Percentiles rank a stretch among this genome's conserved stretches.
phyloP scores from a whole-genome alignment of 2,797 vertebrate genomes.

The Loriculus beryllinus region DNA sequence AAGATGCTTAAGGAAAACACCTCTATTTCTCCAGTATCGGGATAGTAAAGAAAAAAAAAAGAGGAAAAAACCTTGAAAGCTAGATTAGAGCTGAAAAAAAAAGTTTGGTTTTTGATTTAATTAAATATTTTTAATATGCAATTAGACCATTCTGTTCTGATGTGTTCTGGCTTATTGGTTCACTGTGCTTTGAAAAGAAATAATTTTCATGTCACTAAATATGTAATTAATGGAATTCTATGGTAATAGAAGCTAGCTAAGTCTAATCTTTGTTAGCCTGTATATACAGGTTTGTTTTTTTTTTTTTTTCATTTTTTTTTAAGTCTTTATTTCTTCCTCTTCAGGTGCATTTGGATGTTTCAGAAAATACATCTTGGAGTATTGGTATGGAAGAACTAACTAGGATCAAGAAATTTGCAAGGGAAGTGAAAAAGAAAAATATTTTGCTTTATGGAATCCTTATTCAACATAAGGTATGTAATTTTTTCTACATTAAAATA shows the following conservation, averaged over 20 bases:
- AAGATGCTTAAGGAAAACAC: neutral
- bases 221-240: neutral
- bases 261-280: neutral
- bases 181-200: neutral
- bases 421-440: constrained; percentile 78
- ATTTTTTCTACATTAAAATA: neutral
- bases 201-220: neutral
- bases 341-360: constrained; percentile 80
- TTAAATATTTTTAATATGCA: neutral
- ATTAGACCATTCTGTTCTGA: neutral
- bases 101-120: neutral
- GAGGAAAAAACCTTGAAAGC: neutral
- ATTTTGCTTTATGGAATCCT: constrained; percentile 86
- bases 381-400: constrained; percentile 63
- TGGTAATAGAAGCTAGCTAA: neutral
- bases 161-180: neutral
- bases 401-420: constrained; percentile 77
- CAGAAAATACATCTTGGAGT: constrained; percentile 65
- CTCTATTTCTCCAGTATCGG: neutral
- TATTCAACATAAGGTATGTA: constrained; percentile 83
- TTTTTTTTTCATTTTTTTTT: no score
- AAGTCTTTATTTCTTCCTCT: constrained; percentile 59
- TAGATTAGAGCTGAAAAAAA: neutral
- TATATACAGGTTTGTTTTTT: no score
- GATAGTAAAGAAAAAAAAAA: neutral